A percentile compares a stretch with the other conserved stretches of the same genome.
Evolutionary conservation across 2,113 vertebrate species (phyloP).

Genomic region (Dicentrarchus labrax): DNA sequence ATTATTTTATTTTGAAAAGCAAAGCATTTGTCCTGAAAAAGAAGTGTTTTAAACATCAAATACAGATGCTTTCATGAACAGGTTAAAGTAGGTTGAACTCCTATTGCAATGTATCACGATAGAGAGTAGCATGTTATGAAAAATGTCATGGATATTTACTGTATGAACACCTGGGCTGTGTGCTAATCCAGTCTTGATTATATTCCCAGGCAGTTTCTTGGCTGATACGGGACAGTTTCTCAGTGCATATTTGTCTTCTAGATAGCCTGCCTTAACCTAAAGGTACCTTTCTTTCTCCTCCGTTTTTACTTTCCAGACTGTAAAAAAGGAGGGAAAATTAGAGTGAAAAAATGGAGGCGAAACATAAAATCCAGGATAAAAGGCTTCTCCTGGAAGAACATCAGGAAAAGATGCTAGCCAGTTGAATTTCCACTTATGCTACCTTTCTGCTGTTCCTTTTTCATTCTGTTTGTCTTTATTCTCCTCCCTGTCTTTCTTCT

Average conservation of each 20-base stretch:
- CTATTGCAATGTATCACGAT: neutral
- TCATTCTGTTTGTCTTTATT: neutral
- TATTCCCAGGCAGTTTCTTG: slow-evolving; percentile 31
- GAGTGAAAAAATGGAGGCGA: neutral
- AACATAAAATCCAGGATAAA: slow-evolving; percentile 33
- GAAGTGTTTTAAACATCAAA: neutral
- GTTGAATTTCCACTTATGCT: neutral
- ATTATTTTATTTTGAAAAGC: neutral
- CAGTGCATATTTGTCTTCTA: slow-evolving; percentile 7
- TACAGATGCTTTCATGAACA: neutral
- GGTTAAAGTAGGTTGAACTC: neutral
- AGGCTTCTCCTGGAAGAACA: slow-evolving; percentile 37
- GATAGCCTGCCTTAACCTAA: neutral
- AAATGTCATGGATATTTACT: slow-evolving; percentile 33
- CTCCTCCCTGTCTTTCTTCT: neutral
- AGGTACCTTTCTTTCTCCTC: neutral
- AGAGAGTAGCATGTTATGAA: slow-evolving; percentile 17
- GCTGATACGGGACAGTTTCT: neutral
- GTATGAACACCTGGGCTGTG: slow-evolving; percentile 27
- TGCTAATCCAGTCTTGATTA: slow-evolving; percentile 28
- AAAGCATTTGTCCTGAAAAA: neutral
- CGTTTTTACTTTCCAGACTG: slow-evolving; percentile 10
- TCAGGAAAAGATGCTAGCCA: slow-evolving; percentile 29
- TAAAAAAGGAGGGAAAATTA: neutral
- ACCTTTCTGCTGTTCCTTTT: neutral